Evolutionary conservation across 2,113 vertebrate species (phyloP).

Genomic region (Antennarius striatus): DNA sequence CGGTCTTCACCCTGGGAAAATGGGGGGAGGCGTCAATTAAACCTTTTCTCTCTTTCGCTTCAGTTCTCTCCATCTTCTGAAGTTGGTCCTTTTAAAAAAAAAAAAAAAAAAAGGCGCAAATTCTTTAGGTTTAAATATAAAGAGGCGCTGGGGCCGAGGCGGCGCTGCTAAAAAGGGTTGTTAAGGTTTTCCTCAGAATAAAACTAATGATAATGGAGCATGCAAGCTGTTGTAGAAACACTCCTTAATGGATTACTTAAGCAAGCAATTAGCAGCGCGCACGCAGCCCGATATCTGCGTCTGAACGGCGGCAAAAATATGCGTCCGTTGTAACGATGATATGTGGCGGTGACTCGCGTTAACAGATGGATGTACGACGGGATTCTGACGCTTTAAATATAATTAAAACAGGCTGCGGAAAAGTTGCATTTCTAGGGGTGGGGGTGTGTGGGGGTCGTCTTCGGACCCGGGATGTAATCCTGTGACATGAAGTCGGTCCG

Average conservation of each 20-base stretch:
- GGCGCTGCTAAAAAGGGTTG: constrained; percentile 59
- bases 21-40: constrained; percentile 86
- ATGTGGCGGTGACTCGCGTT: constrained; percentile 43
- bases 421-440: background rate
- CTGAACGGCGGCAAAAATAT: constrained; percentile 57
- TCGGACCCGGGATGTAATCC: constrained; percentile 50
- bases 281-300: constrained; percentile 64
- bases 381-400: too few relatives aligned
- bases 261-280: constrained; percentile 71
- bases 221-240: constrained; percentile 69
- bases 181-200: constrained; percentile 67
- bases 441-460: constrained; percentile 18
- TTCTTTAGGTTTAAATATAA: constrained; percentile 82
- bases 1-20: constrained; percentile 87
- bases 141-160: constrained; percentile 55
- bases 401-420: background rate
- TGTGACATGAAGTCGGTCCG: constrained; percentile 66
- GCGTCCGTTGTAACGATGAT: constrained; percentile 50
- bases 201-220: constrained; percentile 72
- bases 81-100: constrained; percentile 51
- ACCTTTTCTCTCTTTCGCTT: constrained; percentile 66
- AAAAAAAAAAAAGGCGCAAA: constrained; percentile 51
- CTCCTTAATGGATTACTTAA: constrained; percentile 71
- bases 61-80: constrained; percentile 65
- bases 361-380: constrained; percentile 47